These are phyloP conservation scores for Enteromius viviparus DNA, from an alignment of 2,797 vertebrate species.

Conservation along the genomic window DNA sequence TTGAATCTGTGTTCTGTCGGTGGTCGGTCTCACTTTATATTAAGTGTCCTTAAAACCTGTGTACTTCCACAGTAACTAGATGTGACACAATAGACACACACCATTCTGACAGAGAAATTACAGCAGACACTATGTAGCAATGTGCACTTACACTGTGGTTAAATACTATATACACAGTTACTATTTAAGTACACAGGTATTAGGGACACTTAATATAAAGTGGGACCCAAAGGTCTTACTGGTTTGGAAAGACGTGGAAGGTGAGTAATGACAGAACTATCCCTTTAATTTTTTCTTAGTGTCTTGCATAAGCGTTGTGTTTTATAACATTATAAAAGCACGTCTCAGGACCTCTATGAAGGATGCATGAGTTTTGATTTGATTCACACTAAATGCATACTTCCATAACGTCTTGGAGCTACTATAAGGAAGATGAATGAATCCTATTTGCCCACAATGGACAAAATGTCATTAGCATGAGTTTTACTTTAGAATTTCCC, in stretches of 20 bases:
- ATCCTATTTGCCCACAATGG: neutral
- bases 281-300: neutral
- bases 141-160: too few relatives aligned
- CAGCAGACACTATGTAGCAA: too few relatives aligned
- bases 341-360: neutral
- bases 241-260: neutral
- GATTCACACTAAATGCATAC: neutral
- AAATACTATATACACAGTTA: too few relatives aligned
- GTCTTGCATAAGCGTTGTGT: neutral
- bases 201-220: too few relatives aligned
- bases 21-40: too few relatives aligned
- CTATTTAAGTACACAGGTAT: too few relatives aligned
- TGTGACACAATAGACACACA: too few relatives aligned
- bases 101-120: too few relatives aligned
- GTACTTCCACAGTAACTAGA: too few relatives aligned
- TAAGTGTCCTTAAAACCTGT: too few relatives aligned
- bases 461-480: neutral
- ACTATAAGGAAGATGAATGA: neutral
- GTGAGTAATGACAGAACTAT: neutral
- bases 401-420: neutral
- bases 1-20: neutral
- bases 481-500: neutral
- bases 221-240: neutral
- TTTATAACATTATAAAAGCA: neutral
- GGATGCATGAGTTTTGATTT: neutral